Conservation (phyloP, 1,140 invertebrate genomes). For the Procambarus virginalis region DNA sequence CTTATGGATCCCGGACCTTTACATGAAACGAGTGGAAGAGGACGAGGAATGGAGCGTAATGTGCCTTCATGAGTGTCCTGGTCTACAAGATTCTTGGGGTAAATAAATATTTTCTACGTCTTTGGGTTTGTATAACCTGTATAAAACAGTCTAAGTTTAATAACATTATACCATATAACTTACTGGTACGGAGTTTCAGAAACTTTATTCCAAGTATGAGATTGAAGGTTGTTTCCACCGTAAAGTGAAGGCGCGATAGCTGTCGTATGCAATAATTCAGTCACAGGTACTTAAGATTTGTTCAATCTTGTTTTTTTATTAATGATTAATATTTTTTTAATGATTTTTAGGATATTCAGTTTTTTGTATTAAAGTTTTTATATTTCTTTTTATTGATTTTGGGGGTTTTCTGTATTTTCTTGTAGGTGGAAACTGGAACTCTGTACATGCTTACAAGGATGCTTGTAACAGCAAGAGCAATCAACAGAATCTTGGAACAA, state of each 20-base stretch:
- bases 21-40: constrained; percentile 95
- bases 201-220: constrained; percentile 94
- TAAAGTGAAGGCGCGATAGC: constrained; percentile 87
- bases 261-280: constrained; percentile 97
- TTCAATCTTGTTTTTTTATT: no score
- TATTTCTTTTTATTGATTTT: no score
- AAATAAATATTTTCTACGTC: neutral
- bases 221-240: constrained; percentile 83
- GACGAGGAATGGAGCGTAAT: constrained; percentile 95
- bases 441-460: constrained; percentile 99
- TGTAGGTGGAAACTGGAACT: constrained; percentile 93
- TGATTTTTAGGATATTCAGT: no score
- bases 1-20: constrained; percentile 98
- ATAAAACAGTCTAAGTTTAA: neutral
- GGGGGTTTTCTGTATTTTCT: no score
- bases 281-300: constrained; percentile 80
- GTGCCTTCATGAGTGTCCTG: constrained; percentile 96
- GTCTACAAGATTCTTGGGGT: constrained; percentile 91
- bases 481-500: constrained; percentile 98
- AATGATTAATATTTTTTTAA: no score
- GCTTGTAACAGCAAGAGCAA: constrained; percentile 98
- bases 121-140: no score
- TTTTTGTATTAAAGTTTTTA: no score
- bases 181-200: constrained; percentile 89
- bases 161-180: neutral